Conservation (phyloP, 2,113 vertebrate species). For the Taxidea taxus region DNA sequence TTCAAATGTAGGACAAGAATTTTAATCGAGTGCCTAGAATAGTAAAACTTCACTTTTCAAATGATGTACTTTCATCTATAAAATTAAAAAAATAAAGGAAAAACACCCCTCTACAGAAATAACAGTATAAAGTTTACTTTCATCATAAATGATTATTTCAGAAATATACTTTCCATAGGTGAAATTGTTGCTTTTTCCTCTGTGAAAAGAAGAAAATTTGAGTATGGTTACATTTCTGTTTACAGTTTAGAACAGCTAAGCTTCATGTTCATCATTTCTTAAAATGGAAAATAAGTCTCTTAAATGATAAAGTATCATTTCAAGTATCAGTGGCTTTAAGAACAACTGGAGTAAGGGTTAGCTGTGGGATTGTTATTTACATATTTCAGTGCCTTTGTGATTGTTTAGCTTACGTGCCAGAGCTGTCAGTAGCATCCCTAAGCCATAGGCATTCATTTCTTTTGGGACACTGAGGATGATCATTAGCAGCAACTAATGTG, state of each 20-base stretch:
- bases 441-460: neutral
- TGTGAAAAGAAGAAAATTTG: neutral
- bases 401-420: neutral
- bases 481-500: neutral
- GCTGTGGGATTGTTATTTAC: neutral
- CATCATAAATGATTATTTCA: neutral
- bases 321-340: neutral
- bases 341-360: neutral
- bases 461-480: neutral
- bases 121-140: neutral
- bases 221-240: neutral
- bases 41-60: neutral
- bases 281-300: neutral
- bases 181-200: neutral
- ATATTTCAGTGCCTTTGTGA: neutral
- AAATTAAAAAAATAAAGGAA: neutral
- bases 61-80: neutral
- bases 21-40: neutral
- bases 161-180: neutral
- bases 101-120: neutral
- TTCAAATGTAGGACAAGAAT: neutral
- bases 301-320: neutral
- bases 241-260: neutral
- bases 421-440: neutral
- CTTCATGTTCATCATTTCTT: neutral